Percentiles rank a stretch among this genome's conserved stretches.
Evolutionary conservation across 2,797 vertebrate genomes (phyloP).

Genomic region (Arremon brunneinucha): DNA sequence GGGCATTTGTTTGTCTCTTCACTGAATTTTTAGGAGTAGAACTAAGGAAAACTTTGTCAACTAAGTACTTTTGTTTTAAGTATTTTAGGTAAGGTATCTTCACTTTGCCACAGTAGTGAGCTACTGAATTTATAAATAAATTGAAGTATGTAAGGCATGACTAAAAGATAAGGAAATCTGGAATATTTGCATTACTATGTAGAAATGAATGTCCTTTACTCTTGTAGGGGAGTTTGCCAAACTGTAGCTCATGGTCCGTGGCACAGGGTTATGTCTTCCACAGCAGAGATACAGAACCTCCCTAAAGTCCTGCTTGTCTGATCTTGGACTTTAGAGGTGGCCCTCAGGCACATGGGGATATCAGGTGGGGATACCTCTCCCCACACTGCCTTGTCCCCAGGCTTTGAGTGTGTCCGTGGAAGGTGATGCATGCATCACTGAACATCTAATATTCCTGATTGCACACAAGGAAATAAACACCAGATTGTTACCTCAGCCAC

Average conservation of each 20-base stretch:
- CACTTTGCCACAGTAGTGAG: not conserved
- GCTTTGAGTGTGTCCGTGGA: not conserved
- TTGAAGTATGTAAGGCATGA: not conserved
- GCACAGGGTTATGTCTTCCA: not conserved
- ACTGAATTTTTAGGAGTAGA: not conserved
- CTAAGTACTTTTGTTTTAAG: not conserved
- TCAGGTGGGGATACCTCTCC: not conserved
- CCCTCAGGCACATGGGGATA: not conserved
- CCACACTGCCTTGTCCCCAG: not conserved
- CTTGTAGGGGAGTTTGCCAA: not conserved
- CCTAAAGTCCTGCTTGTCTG: not conserved
- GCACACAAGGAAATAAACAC: not conserved
- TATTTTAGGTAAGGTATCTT: not conserved
- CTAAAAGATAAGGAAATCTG: not conserved
- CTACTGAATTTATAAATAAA: not conserved
- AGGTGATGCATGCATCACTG: not conserved
- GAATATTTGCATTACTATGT: not conserved
- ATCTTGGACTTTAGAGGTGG: not conserved
- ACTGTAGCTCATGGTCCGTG: not conserved
- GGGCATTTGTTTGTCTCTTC: accelerated
- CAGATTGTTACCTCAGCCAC: not conserved
- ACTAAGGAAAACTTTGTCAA: not conserved
- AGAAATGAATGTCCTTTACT: not conserved
- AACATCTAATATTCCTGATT: not conserved
- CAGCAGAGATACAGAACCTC: not conserved